These are phyloP conservation scores for Diplogasteroides magnus DNA, from an alignment of 1,140 invertebrate genomes.

Conservation along the genomic window DNA sequence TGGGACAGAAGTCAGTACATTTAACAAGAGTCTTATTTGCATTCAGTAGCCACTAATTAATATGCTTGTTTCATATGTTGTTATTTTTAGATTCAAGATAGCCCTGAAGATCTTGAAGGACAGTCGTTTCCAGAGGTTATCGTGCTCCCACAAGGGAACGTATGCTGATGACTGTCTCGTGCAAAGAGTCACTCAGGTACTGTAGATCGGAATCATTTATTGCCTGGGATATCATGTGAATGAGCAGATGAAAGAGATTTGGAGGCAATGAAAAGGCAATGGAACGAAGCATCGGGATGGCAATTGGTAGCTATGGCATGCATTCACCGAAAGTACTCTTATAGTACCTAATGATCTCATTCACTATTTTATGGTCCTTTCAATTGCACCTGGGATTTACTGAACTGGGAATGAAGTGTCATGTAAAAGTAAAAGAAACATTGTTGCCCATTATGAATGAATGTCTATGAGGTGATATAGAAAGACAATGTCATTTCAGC, in stretches of 20 bases:
- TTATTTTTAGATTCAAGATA: constrained; percentile 74
- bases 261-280: too few species aligned
- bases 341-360: too few species aligned
- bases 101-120: constrained; percentile 86
- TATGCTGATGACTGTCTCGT: constrained; percentile 99
- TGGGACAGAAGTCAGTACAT: constrained; percentile 65
- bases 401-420: too few species aligned
- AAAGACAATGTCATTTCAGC: too few species aligned
- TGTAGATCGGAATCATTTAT: constrained; percentile 3
- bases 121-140: constrained; percentile 81
- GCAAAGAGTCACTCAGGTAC: constrained; percentile 80
- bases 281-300: too few species aligned
- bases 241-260: constrained; percentile 1
- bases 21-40: not conserved
- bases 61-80: not conserved
- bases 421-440: too few species aligned
- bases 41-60: not conserved
- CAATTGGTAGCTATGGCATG: too few species aligned
- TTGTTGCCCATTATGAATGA: too few species aligned
- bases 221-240: constrained; percentile 1
- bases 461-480: too few species aligned
- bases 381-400: too few species aligned
- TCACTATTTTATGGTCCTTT: too few species aligned
- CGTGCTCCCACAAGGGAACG: constrained; percentile 92
- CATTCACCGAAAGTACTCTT: too few species aligned